Conservation (phyloP, 2,888 invertebrate species). For the Boloria selene region DNA sequence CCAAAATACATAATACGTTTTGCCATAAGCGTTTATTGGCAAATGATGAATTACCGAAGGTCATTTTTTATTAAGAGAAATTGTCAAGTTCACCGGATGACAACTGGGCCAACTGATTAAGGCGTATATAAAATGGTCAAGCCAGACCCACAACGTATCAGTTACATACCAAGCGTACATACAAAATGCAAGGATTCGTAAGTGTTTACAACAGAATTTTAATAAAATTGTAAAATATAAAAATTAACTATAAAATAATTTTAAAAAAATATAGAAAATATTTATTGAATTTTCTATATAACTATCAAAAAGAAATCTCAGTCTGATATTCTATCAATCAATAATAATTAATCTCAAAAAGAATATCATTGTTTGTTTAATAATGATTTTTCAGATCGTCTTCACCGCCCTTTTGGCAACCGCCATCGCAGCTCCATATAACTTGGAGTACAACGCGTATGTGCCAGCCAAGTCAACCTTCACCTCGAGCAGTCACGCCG, state of each 20-base stretch:
- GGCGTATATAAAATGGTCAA: slow-evolving; percentile 60
- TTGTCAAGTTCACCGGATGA: slow-evolving; percentile 52
- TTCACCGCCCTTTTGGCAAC: slow-evolving; percentile 55
- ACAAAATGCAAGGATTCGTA: slow-evolving; percentile 62
- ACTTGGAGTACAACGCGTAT: slow-evolving; percentile 51
- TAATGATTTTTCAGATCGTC: slow-evolving; percentile 48
- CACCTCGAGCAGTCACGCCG: slow-evolving; percentile 55
- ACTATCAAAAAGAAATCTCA: no score
- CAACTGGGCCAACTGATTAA: slow-evolving; percentile 56
- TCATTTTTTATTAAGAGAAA: slow-evolving; percentile 36
- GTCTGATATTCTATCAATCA: no score
- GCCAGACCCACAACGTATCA: slow-evolving; percentile 52
- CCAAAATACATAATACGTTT: neutral
- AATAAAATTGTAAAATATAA: no score
- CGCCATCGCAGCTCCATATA: slow-evolving; percentile 51
- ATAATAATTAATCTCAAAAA: no score
- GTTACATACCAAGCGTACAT: slow-evolving; percentile 51
- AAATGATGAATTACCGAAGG: slow-evolving; percentile 26
- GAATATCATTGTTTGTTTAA: neutral
- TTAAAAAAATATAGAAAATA: no score
- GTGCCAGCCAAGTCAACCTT: slow-evolving; percentile 54
- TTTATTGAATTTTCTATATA: no score
- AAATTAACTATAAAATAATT: no score
- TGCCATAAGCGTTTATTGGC: slow-evolving; percentile 10
- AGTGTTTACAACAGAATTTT: slow-evolving; percentile 40